Evolutionary conservation across 2,113 vertebrate species (phyloP), one percentile per base, ranked within the genome.

Genomic region (Microtus richardsoni): DNA sequence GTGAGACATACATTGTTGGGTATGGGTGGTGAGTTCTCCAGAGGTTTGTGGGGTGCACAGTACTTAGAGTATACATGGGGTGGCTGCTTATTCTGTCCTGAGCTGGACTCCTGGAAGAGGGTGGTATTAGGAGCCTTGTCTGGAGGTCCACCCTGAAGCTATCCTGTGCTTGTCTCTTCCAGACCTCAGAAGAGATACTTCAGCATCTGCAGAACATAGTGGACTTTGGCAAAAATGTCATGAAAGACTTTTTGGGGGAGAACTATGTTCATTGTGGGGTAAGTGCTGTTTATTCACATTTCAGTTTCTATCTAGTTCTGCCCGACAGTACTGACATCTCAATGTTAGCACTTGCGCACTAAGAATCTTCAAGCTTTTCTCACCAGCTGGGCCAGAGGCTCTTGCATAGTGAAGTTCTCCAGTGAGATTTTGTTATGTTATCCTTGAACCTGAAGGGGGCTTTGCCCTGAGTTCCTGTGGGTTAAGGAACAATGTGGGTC

Each of bases 191-290:
- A 96, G 99, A 99, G 98, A 99, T 99, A 87, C 99, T 99, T 74
- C 99, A 99, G 75, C 99, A 99, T 96, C 99, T 99, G 78, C 99
- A 99, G 97, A 99, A 99, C 98, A 99, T 99, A 0, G 99, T 99
- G 47, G 99, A 99, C 98, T 99, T 99, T 19, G 99, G 99, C 97
- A 99, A 99, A 98, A 99, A 99, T n/a, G 99, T 99, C 75, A 99
- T 99, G 99, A 99, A 99, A 98, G 99, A 99, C 94, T 99, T 99
- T 97, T 98, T 99, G 73, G 99, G 99, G 95, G 99, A 99, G 95
- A 99, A 99, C 97, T 99, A 99, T 26, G 98, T 99, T 97, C 99
- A 99, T 87, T 99, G 99, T 17, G 99, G 99, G 98, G 99, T 99
- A 98, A 99, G 98, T 97, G 30, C 74, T 94, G 74, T 94, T 28